Evolutionary conservation across 2,113 vertebrate species (phyloP).

Genomic region (Danionella cerebrum): DNA sequence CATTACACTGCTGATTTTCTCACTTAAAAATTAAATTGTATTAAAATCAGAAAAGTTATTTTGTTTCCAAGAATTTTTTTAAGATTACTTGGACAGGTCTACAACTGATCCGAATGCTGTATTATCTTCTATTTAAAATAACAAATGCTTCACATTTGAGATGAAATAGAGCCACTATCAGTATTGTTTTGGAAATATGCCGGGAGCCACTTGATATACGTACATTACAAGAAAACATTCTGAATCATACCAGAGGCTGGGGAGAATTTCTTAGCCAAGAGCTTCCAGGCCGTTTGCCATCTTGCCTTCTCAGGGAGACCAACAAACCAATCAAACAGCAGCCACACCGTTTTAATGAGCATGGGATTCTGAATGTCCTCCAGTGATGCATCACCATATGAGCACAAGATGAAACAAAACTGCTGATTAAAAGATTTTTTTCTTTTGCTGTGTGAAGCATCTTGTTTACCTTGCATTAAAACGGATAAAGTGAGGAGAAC

Average conservation of each 20-base stretch:
- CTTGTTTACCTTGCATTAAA: not conserved
- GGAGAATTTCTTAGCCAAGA: not conserved
- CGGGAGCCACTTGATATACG: no score
- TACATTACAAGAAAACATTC: conserved; percentile 4
- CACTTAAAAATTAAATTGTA: no score
- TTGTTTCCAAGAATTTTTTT: no score
- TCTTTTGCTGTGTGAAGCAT: not conserved
- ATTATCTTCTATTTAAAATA: not conserved
- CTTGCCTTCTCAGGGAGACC: not conserved
- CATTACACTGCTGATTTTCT: no score
- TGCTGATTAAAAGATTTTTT: conserved; percentile 13
- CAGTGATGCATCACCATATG: conserved; percentile 13
- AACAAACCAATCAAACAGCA: not conserved
- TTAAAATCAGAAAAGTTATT: no score
- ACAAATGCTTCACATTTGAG: no score
- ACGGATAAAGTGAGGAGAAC: not conserved
- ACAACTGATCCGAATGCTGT: no score
- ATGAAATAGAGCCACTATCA: no score
- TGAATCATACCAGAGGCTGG: not conserved
- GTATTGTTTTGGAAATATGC: no score
- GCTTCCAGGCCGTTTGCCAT: not conserved
- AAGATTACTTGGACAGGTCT: no score
- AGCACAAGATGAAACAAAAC: not conserved
- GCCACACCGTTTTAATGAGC: not conserved
- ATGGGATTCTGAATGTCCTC: not conserved